These are phyloP conservation scores for Sebastes iracundus DNA, from an alignment of 2,797 vertebrate species.

Conservation along the genomic window DNA sequence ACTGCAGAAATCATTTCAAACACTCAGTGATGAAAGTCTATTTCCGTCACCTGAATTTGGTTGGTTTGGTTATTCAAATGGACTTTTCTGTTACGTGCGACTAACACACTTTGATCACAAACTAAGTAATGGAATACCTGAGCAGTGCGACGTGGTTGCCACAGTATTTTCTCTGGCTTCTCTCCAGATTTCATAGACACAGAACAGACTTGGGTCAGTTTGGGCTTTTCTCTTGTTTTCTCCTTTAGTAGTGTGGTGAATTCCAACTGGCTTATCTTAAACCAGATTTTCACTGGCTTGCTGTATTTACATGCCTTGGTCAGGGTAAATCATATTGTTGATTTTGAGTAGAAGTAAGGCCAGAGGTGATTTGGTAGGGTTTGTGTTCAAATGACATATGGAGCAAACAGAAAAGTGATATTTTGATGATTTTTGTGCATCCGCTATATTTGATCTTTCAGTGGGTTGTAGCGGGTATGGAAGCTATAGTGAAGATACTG, in stretches of 20 bases:
- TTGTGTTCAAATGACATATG: neutral
- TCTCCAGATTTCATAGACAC: neutral
- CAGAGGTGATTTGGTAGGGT: neutral
- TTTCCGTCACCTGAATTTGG: neutral
- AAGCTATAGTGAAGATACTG: too few species aligned
- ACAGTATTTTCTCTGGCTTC: neutral
- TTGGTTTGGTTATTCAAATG: neutral
- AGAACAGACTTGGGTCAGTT: neutral
- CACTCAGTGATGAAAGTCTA: neutral
- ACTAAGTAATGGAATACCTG: neutral
- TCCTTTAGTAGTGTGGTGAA: neutral
- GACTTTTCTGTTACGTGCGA: neutral
- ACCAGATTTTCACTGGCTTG: neutral
- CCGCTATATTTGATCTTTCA: too few species aligned
- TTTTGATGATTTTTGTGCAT: neutral
- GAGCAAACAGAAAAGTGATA: neutral
- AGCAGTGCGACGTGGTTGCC: neutral
- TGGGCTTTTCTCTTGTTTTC: neutral
- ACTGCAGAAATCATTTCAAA: neutral
- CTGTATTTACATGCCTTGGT: neutral
- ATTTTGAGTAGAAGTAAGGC: neutral
- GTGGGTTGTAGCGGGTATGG: rapidly evolving
- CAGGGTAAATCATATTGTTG: neutral
- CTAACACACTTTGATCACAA: neutral
- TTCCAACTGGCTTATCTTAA: neutral